phyloP scores from a whole-genome alignment of 2,888 invertebrate genomes.

The Euzophera pinguis region DNA sequence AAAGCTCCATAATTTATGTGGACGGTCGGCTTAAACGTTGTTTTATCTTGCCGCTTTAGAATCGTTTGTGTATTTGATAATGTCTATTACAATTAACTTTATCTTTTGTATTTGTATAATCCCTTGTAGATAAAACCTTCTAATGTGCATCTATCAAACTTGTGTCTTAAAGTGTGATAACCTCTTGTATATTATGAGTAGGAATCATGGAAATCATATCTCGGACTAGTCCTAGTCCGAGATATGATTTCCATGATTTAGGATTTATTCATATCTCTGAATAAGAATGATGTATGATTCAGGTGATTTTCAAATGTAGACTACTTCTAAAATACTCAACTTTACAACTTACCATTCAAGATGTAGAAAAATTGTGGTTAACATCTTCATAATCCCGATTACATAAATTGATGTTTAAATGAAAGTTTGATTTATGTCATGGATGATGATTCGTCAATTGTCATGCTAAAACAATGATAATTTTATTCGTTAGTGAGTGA shows the following conservation, averaged over 20 bases:
- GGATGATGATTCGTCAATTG: background rate
- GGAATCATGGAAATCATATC: too few relatives aligned
- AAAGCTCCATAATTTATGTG: constrained; percentile 59
- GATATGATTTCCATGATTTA: too few relatives aligned
- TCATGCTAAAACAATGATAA: background rate
- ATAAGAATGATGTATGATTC: too few relatives aligned
- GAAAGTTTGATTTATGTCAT: background rate
- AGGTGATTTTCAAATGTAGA: too few relatives aligned
- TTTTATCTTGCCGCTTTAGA: constrained; percentile 45
- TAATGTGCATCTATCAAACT: constrained; percentile 13
- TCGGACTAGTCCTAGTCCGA: too few relatives aligned
- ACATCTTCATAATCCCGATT: too few relatives aligned
- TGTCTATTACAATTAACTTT: constrained; percentile 25
- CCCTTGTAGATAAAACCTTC: constrained; percentile 18
- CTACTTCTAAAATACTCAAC: too few relatives aligned
- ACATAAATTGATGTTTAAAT: too few relatives aligned
- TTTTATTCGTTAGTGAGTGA: constrained; percentile 19
- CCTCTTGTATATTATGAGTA: background rate
- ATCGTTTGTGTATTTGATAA: constrained; percentile 27
- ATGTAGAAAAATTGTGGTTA: too few relatives aligned
- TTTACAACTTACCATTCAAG: too few relatives aligned
- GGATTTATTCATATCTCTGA: too few relatives aligned
- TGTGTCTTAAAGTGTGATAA: background rate
- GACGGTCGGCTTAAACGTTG: constrained; percentile 45
- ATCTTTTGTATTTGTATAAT: constrained; percentile 21